Percentiles rank a stretch among this genome's conserved stretches.
These are phyloP conservation scores for Python bivittatus DNA, from an alignment of 2,113 vertebrate genomes.

Conservation along the genomic window DNA sequence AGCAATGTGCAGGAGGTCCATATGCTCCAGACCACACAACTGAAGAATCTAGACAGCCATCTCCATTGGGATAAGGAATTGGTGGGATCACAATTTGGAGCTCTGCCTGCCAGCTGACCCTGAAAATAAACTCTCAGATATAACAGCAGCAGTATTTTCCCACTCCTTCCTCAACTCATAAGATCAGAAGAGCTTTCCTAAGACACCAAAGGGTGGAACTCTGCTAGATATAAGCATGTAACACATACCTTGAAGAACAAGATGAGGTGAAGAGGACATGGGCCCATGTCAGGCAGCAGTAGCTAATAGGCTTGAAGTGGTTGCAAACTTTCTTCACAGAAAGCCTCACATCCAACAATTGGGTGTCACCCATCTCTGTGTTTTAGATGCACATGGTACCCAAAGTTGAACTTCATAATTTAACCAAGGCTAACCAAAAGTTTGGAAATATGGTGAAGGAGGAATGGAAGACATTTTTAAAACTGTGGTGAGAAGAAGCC, in stretches of 20 bases:
- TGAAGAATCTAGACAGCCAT: conserved; percentile 50
- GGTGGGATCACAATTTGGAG: conserved; percentile 52
- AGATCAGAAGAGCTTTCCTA: conserved; percentile 41
- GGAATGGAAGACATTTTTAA: not conserved
- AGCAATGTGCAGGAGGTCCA: conserved; percentile 7
- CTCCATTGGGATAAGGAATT: conserved; percentile 49
- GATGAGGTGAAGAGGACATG: not conserved
- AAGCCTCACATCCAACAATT: not conserved
- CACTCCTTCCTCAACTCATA: conserved; percentile 53
- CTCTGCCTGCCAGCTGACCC: conserved; percentile 52
- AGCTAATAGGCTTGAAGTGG: not conserved
- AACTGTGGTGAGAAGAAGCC: not conserved
- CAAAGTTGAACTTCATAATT: not conserved
- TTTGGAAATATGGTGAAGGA: not conserved
- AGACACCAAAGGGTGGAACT: conserved; percentile 39
- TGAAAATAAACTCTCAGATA: conserved; percentile 32
- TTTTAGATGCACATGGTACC: not conserved
- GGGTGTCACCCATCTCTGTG: not conserved
- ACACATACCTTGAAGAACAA: conserved; percentile 8
- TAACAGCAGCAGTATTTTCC: conserved; percentile 46
- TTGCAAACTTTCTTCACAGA: not conserved
- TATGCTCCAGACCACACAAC: conserved; percentile 58
- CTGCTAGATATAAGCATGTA: conserved; percentile 25
- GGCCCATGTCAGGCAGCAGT: not conserved
- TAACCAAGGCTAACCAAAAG: not conserved